Conservation (phyloP, 2,797 vertebrate genomes). For the Trematomus bernacchii region DNA sequence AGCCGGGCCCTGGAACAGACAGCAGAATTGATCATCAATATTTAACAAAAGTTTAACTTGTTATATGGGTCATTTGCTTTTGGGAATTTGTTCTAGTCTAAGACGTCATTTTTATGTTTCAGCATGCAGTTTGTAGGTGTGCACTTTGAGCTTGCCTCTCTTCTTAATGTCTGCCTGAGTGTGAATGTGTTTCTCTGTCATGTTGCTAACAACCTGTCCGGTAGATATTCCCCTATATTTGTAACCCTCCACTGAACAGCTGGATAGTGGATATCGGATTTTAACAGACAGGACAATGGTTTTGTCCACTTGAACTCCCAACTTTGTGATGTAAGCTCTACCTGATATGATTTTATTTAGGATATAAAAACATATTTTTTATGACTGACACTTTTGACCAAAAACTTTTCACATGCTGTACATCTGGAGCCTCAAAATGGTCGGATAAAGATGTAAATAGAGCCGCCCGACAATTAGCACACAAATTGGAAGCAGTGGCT, state of each 20-base stretch:
- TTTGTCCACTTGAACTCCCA: neutral
- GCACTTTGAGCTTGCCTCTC: neutral
- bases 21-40: neutral
- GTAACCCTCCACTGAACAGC: neutral
- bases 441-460: too few species aligned
- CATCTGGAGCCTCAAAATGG: too few species aligned
- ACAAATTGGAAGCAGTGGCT: too few species aligned
- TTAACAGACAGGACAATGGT: too few species aligned
- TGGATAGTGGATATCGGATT: neutral
- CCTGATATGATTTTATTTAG: too few species aligned
- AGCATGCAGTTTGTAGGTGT: neutral
- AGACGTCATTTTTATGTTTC: neutral
- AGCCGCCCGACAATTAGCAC: too few species aligned
- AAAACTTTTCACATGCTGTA: too few species aligned
- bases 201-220: too few species aligned
- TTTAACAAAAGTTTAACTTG: neutral
- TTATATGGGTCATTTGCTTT: neutral
- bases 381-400: too few species aligned
- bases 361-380: too few species aligned
- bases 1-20: constrained; percentile 21
- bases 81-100: neutral
- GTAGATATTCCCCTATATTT: too few species aligned
- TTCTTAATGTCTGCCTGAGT: neutral
- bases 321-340: too few species aligned
- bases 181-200: neutral